phyloP scores from a whole-genome alignment of 2,797 vertebrate species.

The Melopsittacus undulatus region DNA sequence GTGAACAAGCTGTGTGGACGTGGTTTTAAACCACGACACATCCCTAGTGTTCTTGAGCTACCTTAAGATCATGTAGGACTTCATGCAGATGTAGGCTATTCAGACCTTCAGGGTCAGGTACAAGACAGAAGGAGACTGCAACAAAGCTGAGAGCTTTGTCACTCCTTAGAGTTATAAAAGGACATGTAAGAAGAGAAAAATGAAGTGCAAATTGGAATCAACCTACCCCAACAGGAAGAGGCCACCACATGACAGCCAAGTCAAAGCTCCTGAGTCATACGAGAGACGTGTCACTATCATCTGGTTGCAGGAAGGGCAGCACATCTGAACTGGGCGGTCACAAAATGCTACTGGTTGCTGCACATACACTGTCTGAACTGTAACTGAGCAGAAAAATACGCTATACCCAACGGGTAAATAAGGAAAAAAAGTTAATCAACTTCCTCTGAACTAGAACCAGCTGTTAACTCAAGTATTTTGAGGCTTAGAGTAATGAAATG shows the following conservation, averaged over 20 bases:
- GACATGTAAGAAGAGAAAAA: not conserved
- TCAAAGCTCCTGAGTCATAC: slow-evolving; percentile 72
- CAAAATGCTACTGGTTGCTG: slow-evolving; percentile 76
- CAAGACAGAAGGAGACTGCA: not conserved
- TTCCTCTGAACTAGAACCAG: not conserved
- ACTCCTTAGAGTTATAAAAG: not conserved
- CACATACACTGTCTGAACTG: slow-evolving; percentile 83
- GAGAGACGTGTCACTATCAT: slow-evolving; percentile 77
- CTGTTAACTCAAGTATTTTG: not conserved
- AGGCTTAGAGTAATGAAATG: not conserved
- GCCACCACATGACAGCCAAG: slow-evolving; percentile 85
- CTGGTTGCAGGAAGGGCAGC: slow-evolving; percentile 80
- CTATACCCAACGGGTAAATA: not conserved
- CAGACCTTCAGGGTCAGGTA: not conserved
- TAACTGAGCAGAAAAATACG: slow-evolving; percentile 51
- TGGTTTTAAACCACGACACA: no score
- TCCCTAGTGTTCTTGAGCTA: not conserved
- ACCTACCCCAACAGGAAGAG: slow-evolving; percentile 84
- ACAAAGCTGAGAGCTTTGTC: not conserved
- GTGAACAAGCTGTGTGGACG: no score
- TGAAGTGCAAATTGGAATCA: not conserved
- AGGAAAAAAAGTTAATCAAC: not conserved
- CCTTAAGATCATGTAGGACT: not conserved
- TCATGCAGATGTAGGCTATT: not conserved
- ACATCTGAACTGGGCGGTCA: slow-evolving; percentile 78